These are phyloP conservation scores for Aspidapion aeneum DNA, from an alignment of 2,888 invertebrate species.

Conservation along the genomic window DNA sequence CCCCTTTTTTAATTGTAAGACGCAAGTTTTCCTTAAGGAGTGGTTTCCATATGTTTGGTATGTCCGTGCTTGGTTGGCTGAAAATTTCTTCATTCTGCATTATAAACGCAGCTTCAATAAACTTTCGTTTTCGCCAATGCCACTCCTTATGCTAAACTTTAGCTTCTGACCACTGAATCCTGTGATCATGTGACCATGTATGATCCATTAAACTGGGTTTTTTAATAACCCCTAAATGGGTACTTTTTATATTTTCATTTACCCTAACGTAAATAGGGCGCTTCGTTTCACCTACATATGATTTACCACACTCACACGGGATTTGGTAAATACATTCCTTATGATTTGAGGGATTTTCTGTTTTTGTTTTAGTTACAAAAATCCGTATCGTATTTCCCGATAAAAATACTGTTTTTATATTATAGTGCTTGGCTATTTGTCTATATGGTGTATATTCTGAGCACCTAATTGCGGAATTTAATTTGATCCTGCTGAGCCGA, in stretches of 20 bases:
- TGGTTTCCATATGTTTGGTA: too few species aligned
- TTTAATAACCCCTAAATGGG: not conserved
- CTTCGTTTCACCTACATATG: not conserved
- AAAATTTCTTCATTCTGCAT: too few species aligned
- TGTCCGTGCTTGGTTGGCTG: too few species aligned
- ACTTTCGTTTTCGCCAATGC: too few species aligned
- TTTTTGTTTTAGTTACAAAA: not conserved
- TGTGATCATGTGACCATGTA: not conserved
- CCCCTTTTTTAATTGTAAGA: too few species aligned
- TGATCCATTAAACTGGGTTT: not conserved
- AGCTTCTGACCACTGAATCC: not conserved
- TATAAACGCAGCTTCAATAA: too few species aligned
- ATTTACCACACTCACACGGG: not conserved
- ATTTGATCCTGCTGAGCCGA: constrained; percentile 6
- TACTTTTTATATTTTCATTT: not conserved
- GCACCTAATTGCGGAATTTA: constrained; percentile 13
- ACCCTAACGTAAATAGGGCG: not conserved
- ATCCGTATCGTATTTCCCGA: too few species aligned
- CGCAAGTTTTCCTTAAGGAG: too few species aligned
- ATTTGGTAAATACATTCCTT: too few species aligned
- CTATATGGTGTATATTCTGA: constrained; percentile 2
- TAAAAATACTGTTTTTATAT: too few species aligned
- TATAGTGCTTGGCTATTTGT: too few species aligned
- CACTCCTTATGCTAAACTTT: too few species aligned
- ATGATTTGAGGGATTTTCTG: not conserved